Conservation (phyloP, 2,888 invertebrate genomes). For the Heliconius cydno region DNA sequence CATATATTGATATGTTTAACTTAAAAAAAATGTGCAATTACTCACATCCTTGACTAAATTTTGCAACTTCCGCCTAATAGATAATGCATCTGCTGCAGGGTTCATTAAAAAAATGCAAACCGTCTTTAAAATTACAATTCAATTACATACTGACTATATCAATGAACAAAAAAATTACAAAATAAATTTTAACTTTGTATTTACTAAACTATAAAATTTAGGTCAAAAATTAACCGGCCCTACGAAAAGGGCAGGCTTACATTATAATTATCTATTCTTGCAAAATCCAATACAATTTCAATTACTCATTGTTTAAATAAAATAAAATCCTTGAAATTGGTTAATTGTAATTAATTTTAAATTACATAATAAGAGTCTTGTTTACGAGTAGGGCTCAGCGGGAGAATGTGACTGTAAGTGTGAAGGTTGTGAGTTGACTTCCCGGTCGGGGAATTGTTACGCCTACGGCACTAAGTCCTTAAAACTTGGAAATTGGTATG, state of each 20-base stretch:
- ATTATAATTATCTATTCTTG: slow-evolving; percentile 28
- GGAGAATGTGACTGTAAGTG: background rate
- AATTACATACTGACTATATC: background rate
- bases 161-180: background rate
- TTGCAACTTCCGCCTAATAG: no score
- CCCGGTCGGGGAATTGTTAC: background rate
- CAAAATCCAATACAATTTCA: slow-evolving; percentile 29
- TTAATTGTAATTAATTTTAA: slow-evolving; percentile 16
- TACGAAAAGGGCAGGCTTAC: slow-evolving; percentile 26
- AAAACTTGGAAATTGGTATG: no score
- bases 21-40: background rate
- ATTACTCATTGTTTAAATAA: slow-evolving; percentile 14
- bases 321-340: slow-evolving; percentile 13
- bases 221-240: slow-evolving; percentile 10
- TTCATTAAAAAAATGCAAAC: no score
- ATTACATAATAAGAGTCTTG: slow-evolving; percentile 7
- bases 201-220: background rate
- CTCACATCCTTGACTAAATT: no score
- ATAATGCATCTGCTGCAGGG: no score
- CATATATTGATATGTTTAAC: background rate
- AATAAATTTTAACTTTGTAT: background rate
- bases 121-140: no score
- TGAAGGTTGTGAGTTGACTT: background rate
- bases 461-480: no score
- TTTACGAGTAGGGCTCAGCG: background rate